Evolutionary conservation across 2,797 vertebrate species (phyloP).

Genomic region (Acipenser oxyrinchus): DNA sequence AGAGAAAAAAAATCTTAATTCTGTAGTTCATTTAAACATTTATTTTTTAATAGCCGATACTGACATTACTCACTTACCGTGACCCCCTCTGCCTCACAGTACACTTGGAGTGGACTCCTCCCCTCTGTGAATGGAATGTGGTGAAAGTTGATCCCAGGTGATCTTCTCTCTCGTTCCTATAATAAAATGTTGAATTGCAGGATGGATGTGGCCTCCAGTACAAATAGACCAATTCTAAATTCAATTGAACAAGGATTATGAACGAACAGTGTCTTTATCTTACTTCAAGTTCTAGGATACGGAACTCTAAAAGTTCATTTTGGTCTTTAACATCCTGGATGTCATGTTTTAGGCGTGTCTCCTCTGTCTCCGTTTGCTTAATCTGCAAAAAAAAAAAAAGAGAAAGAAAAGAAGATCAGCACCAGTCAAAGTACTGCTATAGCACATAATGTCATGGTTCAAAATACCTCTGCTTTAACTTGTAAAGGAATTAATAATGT

Average conservation of each 20-base stretch:
- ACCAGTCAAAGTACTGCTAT: neutral
- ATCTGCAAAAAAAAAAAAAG: conserved; percentile 51
- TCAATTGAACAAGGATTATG: too few species aligned
- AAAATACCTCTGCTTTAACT: neutral
- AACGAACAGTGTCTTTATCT: conserved; percentile 10
- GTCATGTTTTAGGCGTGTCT: conserved; percentile 69
- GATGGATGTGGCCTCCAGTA: too few species aligned
- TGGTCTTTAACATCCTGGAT: conserved; percentile 85
- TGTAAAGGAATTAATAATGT: too few species aligned
- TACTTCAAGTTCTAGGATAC: conserved; percentile 90
- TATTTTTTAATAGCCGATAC: too few species aligned
- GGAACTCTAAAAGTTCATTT: conserved; percentile 89
- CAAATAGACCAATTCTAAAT: too few species aligned
- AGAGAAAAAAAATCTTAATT: conserved; percentile 20
- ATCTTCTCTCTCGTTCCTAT: conserved; percentile 86
- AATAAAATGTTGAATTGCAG: conserved; percentile 17
- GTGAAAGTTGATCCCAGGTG: conserved; percentile 82
- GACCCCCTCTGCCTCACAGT: conserved; percentile 88
- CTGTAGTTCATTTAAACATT: too few species aligned
- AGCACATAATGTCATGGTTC: too few species aligned
- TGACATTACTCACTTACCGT: conserved; percentile 58
- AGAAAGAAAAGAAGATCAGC: neutral
- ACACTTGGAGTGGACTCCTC: conserved; percentile 85
- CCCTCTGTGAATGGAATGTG: conserved; percentile 80
- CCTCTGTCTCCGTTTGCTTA: conserved; percentile 74